Percentiles rank a stretch among this genome's conserved stretches.
Evolutionary conservation across 2,888 invertebrate species (phyloP).

Genomic region (Tuberolachnus salignus): DNA sequence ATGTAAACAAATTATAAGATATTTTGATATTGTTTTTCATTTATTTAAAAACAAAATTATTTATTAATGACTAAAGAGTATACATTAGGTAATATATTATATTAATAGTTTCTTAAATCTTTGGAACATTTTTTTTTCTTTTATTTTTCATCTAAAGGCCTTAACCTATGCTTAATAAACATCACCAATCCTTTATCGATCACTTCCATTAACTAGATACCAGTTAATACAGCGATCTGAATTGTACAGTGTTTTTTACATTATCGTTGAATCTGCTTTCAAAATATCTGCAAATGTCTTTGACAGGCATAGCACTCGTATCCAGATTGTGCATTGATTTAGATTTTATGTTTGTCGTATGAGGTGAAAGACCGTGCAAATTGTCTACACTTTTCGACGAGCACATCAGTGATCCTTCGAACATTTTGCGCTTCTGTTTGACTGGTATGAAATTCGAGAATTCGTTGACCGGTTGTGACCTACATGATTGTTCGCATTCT

Average conservation of each 20-base stretch:
- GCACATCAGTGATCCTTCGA: conserved; percentile 11
- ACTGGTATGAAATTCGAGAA: conserved; percentile 36
- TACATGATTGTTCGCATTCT: conserved; percentile 43
- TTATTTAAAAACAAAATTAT: conserved; percentile 47
- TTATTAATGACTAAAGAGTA: conserved; percentile 50
- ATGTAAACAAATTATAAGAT: conserved; percentile 26
- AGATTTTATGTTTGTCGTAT: background rate
- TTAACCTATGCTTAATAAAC: background rate
- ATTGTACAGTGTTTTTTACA: conserved; percentile 9
- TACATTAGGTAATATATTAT: conserved; percentile 52
- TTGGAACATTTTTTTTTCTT: conserved; percentile 35
- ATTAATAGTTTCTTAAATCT: conserved; percentile 49
- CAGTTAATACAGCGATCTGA: conserved; percentile 44
- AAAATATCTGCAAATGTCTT: conserved; percentile 50
- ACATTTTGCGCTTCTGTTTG: conserved; percentile 41
- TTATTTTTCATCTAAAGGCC: background rate
- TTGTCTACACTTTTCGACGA: conserved; percentile 42
- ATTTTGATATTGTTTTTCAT: conserved; percentile 25
- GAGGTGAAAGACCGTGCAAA: conserved; percentile 2
- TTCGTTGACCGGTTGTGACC: background rate
- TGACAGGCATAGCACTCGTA: conserved; percentile 21
- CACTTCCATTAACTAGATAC: background rate
- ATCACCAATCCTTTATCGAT: background rate
- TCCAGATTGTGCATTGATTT: conserved; percentile 32
- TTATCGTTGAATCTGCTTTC: conserved; percentile 27